Evolutionary conservation across 2,888 invertebrate species (phyloP).

Genomic region (Drosophila lacicola): DNA sequence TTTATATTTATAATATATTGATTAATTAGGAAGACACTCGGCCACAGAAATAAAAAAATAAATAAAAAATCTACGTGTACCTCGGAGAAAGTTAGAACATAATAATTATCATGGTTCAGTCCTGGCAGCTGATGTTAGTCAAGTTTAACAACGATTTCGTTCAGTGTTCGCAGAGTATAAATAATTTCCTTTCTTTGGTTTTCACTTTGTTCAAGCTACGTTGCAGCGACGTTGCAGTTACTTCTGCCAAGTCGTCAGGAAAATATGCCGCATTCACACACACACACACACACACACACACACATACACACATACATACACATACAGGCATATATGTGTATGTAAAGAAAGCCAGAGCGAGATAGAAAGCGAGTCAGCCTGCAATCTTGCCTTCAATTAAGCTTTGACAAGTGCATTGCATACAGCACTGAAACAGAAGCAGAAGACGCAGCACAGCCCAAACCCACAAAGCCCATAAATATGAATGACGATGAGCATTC

Average conservation of each 20-base stretch:
- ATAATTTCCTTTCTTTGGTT: slow-evolving; percentile 78
- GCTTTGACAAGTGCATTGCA: slow-evolving; percentile 83
- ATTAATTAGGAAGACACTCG: too few relatives aligned
- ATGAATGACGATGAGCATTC: slow-evolving; percentile 64
- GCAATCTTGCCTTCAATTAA: slow-evolving; percentile 84
- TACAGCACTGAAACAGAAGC: slow-evolving; percentile 44
- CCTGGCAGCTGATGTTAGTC: background rate
- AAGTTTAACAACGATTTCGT: slow-evolving; percentile 6
- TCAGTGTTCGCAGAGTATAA: slow-evolving; percentile 50
- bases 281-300: slow-evolving; percentile 24
- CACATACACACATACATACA: too few relatives aligned
- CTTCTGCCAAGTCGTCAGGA: slow-evolving; percentile 82
- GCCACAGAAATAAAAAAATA: too few relatives aligned
- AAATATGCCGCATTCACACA: slow-evolving; percentile 75
- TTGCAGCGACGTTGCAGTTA: slow-evolving; percentile 62
- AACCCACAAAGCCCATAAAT: slow-evolving; percentile 74
- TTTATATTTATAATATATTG: too few relatives aligned
- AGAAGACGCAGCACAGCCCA: slow-evolving; percentile 41
- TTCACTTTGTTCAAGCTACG: slow-evolving; percentile 71
- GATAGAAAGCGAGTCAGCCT: slow-evolving; percentile 56
- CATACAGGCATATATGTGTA: slow-evolving; percentile 17
- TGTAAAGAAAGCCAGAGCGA: slow-evolving; percentile 5
- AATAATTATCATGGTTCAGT: too few relatives aligned
- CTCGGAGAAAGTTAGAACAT: too few relatives aligned
- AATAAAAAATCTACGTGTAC: too few relatives aligned